These are phyloP conservation scores for Turdus rufiventris DNA, from an alignment of 2,113 vertebrate genomes.

Conservation along the genomic window DNA sequence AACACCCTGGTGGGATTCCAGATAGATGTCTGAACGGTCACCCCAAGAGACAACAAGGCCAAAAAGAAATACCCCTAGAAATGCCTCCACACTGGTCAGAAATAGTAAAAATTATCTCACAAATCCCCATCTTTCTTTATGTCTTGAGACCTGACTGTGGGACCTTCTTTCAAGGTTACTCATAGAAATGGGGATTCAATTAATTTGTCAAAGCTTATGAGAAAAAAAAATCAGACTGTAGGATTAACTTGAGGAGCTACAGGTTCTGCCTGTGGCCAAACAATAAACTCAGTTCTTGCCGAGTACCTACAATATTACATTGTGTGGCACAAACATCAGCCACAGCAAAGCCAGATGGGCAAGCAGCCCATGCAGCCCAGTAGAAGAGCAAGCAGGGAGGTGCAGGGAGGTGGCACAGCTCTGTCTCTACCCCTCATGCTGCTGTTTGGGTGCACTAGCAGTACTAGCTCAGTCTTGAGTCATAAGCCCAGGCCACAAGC, in stretches of 20 bases:
- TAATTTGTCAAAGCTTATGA: neutral
- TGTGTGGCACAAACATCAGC: neutral
- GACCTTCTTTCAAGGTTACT: neutral
- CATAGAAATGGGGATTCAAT: neutral
- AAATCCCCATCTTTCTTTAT: neutral
- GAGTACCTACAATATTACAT: neutral
- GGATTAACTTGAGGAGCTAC: neutral
- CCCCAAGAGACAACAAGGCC: neutral
- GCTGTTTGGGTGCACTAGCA: accelerated
- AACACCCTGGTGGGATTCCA: neutral
- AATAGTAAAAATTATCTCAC: neutral
- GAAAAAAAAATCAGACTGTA: neutral
- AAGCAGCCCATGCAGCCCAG: accelerated
- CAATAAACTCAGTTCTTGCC: neutral
- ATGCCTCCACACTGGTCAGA: neutral
- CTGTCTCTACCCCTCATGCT: accelerated
- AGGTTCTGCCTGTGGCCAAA: neutral
- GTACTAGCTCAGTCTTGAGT: neutral
- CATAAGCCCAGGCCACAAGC: neutral
- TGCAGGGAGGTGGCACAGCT: neutral
- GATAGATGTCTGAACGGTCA: neutral
- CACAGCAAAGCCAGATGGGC: neutral
- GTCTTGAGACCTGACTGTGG: neutral
- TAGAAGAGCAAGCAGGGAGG: neutral
- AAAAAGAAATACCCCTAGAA: neutral